phyloP scores from a whole-genome alignment of 2,113 vertebrate species.

The Tringa solitaria region DNA sequence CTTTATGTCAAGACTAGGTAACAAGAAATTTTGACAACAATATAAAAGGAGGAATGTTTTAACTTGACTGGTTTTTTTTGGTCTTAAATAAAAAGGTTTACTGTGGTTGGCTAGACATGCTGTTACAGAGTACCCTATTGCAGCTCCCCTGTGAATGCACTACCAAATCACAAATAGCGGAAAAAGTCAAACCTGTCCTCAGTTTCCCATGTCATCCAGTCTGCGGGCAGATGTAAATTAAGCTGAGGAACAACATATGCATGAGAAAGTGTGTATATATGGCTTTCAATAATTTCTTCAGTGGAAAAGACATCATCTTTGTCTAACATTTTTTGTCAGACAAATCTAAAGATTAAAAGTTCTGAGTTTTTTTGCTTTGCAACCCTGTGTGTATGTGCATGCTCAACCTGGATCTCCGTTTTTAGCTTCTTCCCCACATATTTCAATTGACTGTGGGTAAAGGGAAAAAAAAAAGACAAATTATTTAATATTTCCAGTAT shows the following conservation, averaged over 20 bases:
- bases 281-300: neutral
- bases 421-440: neutral
- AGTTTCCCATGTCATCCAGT: neutral
- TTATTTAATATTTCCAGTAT: neutral
- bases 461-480: neutral
- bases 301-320: neutral
- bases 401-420: neutral
- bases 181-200: neutral
- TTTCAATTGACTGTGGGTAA: neutral
- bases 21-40: neutral
- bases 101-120: neutral
- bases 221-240: neutral
- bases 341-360: neutral
- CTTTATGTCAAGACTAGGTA: neutral
- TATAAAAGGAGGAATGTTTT: neutral
- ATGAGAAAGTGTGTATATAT: neutral
- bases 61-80: neutral
- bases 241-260: neutral
- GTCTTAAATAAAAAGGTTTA: neutral
- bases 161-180: accelerated
- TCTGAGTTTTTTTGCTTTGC: neutral
- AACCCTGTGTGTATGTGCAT: neutral
- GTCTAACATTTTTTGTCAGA: neutral
- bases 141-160: neutral
- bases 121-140: neutral